Conservation (phyloP, 2,113 vertebrate species). For the Nibea albiflora region DNA sequence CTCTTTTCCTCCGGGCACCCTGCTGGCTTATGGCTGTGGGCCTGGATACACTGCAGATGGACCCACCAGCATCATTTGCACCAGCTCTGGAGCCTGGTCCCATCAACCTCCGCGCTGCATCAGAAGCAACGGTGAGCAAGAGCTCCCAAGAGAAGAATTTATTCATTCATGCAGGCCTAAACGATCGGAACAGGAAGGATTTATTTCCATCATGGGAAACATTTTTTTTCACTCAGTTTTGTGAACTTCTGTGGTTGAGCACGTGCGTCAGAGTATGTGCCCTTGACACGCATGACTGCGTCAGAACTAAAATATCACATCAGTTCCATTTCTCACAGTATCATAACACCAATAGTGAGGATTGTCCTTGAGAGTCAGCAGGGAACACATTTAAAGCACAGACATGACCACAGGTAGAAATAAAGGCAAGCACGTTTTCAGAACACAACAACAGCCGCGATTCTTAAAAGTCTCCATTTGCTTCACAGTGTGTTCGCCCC, state of each 20-base stretch:
- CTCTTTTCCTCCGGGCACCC: slow-evolving; percentile 79
- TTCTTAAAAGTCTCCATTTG: background rate
- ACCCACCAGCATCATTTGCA: slow-evolving; percentile 78
- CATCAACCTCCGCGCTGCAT: slow-evolving; percentile 76
- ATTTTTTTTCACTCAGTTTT: too few relatives aligned
- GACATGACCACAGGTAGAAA: slow-evolving; percentile 28
- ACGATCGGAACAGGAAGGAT: too few relatives aligned
- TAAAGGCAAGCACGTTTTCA: background rate
- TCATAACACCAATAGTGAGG: background rate
- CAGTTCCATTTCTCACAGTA: background rate
- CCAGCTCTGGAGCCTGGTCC: slow-evolving; percentile 79
- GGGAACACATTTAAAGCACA: background rate
- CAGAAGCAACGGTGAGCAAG: slow-evolving; percentile 73
- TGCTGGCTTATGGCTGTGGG: slow-evolving; percentile 83
- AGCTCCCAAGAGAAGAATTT: background rate
- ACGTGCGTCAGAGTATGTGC: background rate
- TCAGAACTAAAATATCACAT: background rate
- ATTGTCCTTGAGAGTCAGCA: slow-evolving; percentile 24
- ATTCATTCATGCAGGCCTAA: too few relatives aligned
- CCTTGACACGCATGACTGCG: background rate
- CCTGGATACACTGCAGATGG: slow-evolving; percentile 80
- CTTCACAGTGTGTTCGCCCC: slow-evolving; percentile 90
- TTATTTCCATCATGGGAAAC: background rate
- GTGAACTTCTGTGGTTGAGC: too few relatives aligned
- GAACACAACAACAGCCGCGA: background rate